Base-by-base conservation (phyloP, 1,140 invertebrate species). In the Arctopsyche grandis region DNA sequence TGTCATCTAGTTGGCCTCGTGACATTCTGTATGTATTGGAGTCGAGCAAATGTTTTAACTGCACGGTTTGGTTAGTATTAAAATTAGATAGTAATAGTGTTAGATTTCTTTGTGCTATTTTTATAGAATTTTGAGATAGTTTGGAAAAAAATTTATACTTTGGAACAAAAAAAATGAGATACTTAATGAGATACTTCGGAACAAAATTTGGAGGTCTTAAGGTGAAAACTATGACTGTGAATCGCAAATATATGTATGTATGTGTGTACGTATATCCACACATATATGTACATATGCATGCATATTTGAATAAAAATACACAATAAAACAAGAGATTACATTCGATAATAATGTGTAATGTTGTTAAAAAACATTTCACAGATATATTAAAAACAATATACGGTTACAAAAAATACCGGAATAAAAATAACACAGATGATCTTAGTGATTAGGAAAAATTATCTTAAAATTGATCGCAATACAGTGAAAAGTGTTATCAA, bases 11-110 rank as follows among this genome's bases (percentile, higher is more conserved):
- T 81, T 5, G 76, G 75, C 1, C 0, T 85, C 1, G 48, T 84
- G n/a, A 81, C 82, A 43, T 12, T 86, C 12, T 0, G 83, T 12
- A 77, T 71, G 21, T 85, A 83, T 84, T 84, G 84, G n/a, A 26
- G 60, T 84, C 63, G 71, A 0, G 69, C 79, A 24, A 84, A 80
- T 7, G 0, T 78, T 0, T 75, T 73, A 12, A 81, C 85, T n/a
- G 22, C 74, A 10, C 0, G 85, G 5, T 87, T 84, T 81, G 83
- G 86, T 87, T 84, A 87, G 86, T 86, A 83, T 44, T 63, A 52
- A 56, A 56, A 1, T 56, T 56, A 4, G 52, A 16, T n/a, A n/a
- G n/a, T n/a, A n/a, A n/a, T n/a, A n/a, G n/a, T n/a, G n/a, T n/a
- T n/a, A n/a, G n/a, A n/a, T n/a, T n/a, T n/a, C n/a, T n/a, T n/a